These are phyloP conservation scores for Indicator indicator DNA, from an alignment of 2,113 vertebrate species.

Conservation along the genomic window DNA sequence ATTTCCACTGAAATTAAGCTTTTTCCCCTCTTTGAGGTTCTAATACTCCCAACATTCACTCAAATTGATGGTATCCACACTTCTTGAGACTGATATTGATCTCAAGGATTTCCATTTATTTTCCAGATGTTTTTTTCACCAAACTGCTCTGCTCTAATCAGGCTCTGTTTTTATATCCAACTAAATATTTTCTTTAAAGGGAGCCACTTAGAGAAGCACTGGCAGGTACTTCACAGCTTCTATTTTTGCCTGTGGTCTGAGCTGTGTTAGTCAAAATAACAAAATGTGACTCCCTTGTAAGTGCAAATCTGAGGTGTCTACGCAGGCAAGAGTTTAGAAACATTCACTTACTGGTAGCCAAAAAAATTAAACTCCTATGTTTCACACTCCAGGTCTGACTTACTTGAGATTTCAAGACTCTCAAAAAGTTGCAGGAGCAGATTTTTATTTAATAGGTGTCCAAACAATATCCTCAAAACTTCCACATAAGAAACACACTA, in stretches of 20 bases:
- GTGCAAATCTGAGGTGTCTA: not conserved
- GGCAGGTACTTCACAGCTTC: constrained; percentile 19
- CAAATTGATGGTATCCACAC: constrained; percentile 27
- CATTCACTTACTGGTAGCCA: not conserved
- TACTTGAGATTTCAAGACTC: not conserved
- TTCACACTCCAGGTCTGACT: not conserved
- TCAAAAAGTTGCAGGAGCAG: not conserved
- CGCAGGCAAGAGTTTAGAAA: not conserved
- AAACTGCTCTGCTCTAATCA: constrained; percentile 23
- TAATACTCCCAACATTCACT: constrained; percentile 14
- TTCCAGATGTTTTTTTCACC: constrained; percentile 58
- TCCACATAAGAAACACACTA: not conserved
- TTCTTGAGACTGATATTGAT: constrained; percentile 32
- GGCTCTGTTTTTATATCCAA: constrained; percentile 12
- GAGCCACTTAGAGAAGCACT: constrained; percentile 13
- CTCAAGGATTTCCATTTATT: constrained; percentile 51
- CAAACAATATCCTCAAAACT: not conserved
- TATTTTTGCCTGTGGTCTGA: constrained; percentile 31
- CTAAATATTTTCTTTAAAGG: constrained; percentile 28
- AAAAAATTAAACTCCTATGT: not conserved
- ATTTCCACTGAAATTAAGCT: constrained; percentile 56
- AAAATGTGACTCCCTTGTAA: not conserved
- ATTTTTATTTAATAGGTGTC: not conserved
- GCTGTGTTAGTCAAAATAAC: constrained; percentile 28
- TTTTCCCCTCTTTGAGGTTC: constrained; percentile 37